Base-by-base conservation (phyloP, 2,888 invertebrate species). In the Trichopoda pennipes region DNA sequence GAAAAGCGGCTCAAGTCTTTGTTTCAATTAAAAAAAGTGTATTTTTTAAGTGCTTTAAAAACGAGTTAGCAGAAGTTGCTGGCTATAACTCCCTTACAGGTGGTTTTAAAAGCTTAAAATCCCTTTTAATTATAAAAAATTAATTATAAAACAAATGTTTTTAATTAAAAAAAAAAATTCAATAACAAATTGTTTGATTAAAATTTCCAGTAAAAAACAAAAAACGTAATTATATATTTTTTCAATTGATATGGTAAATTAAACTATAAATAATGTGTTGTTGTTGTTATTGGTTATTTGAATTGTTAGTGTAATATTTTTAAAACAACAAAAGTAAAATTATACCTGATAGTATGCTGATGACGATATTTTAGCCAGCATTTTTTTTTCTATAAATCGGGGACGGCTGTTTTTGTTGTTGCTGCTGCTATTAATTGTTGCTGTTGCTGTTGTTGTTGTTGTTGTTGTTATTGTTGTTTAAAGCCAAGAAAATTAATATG, bases 301-400 rank as follows among this genome's bases (percentile, higher is more conserved):
- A 19, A 53, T 38, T 28, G 60, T 66, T 64, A n/a, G 19, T 28
- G 53, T 61, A 8, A 9, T 58, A 47, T 21, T 51, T 69, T 58
- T 19, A 55, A 49, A 77, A 64, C 44, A 66, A 35, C 16, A 60
- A 51, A 63, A 55, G 9, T 17, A 47, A 56, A 63, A 32, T 53
- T 17, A 64, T 51, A 72, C 32, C 64, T 44, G 32, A 28, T 8
- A 12, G 32, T 51, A 51, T 51, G 17, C 9, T 63, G 73, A 68
- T 79, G 79, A 79, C 79, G 79, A 61, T 73, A 79, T 74, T 68
- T 61, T 73, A 74, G 56, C 79, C 68, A 79, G 47, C 28, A n/a
- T 79, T 60, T 51, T 58, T 55, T 56, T 17, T 3, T n/a, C 38
- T 4, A 19, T 23, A 38, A 68, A 80, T 74, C 73, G 55, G 23